Base-by-base conservation (phyloP, 2,113 vertebrate species). In the Lophotis ruficrista region DNA sequence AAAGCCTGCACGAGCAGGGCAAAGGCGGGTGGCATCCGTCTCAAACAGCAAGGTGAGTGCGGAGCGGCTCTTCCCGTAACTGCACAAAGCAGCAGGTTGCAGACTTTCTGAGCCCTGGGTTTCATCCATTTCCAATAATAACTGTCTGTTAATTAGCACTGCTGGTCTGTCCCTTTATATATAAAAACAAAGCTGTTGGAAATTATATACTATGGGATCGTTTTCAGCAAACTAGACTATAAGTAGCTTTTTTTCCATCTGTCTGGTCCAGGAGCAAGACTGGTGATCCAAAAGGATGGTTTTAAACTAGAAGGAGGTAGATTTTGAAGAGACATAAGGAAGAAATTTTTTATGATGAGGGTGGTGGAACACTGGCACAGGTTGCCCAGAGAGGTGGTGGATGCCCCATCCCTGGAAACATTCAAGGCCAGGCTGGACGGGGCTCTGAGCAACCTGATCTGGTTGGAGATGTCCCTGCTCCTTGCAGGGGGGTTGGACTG, bases 121-220 rank as follows among this genome's bases (percentile, higher is more conserved):
- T 69, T 51, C 72, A 60, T 83, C 45, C 62, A 50, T 28, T 47
- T 57, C 68, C 64, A 31, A 4, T 16, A 68, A 18, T 28, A 61
- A 64, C 27, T 27, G 21, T 4, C 30, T 31, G 66, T 27, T 75
- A 72, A 61, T 78, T 66, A 41, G 69, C 30, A 53, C 43, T 66
- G 41, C 64, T 51, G 14, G 81, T 69, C 38, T 71, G 28, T 48
- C 27, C 18, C 18, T 66, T 87, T 48, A 56, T 18, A 79, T 82
- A 68, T 51, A 64, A 60, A 82, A 50, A 0, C n/a, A 83, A 73
- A 87, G 12, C 38, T 71, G 18, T 30, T 62, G 53, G 57, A 30
- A 51, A 76, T 60, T 20, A 4, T 8, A 16, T 10, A 2, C 15
- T 35, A 2, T 10, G 28, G 41, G 18, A 70, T 41, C 1, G 1